These are phyloP conservation scores for Disparrhopalites patrizii DNA, from an alignment of 2,888 invertebrate genomes.

Conservation along the genomic window DNA sequence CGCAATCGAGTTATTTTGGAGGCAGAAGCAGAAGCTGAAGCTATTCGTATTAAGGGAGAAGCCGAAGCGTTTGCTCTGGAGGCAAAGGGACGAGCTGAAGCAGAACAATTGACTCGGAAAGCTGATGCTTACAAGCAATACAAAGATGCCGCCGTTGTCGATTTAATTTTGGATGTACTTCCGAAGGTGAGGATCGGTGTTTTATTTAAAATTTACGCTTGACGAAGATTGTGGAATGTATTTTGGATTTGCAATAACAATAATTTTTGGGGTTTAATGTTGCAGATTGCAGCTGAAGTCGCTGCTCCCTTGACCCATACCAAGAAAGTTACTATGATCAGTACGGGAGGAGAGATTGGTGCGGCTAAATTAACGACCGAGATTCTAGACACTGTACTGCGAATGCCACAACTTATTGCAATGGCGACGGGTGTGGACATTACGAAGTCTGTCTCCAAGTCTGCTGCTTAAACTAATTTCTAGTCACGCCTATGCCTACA, in stretches of 20 bases:
- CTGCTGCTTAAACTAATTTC: conserved; percentile 16
- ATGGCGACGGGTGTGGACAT: conserved; percentile 90
- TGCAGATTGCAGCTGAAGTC: conserved; percentile 91
- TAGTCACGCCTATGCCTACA: background rate
- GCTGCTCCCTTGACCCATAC: conserved; percentile 91
- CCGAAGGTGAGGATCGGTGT: conserved; percentile 80
- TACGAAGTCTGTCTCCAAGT: conserved; percentile 35
- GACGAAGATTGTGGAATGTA: background rate
- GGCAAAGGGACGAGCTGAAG: conserved; percentile 92
- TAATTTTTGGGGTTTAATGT: conserved; percentile 1
- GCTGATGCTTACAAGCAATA: conserved; percentile 97
- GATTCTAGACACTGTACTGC: conserved; percentile 85
- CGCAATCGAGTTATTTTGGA: conserved; percentile 82
- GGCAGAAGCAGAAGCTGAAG: conserved; percentile 92
- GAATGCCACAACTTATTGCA: conserved; percentile 87
- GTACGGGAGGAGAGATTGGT: conserved; percentile 85
- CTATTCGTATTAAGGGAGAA: conserved; percentile 77
- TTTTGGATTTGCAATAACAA: background rate
- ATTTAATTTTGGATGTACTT: conserved; percentile 91
- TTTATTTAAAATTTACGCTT: background rate
- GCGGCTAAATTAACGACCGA: conserved; percentile 92
- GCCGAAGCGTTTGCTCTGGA: conserved; percentile 89
- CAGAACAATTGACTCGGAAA: conserved; percentile 95
- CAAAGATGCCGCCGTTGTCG: conserved; percentile 90
- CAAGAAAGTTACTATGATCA: conserved; percentile 95